A percentile compares a stretch with the other conserved stretches of the same genome.
Conservation (phyloP, 2,797 vertebrate species). For the Darevskia mixta region DNA sequence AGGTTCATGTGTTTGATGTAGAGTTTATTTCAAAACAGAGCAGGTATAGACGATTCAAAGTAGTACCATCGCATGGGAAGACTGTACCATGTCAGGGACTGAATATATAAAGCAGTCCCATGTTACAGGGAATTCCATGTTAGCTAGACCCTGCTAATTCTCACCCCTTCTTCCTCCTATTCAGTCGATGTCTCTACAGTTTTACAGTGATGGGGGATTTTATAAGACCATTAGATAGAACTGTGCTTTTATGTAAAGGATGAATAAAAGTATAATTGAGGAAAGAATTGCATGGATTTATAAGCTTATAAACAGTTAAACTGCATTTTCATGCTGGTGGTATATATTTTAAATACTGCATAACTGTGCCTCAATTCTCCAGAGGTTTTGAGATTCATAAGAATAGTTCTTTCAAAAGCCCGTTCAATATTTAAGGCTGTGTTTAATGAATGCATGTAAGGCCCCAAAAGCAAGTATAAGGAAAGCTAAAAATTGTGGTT, state of each 20-base stretch:
- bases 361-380: not conserved
- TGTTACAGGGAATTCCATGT: not conserved
- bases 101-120: not conserved
- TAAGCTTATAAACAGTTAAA: not conserved
- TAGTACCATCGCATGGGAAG: not conserved
- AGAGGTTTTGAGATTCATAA: not conserved
- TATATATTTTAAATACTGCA: not conserved
- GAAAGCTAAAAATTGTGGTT: not conserved
- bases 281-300: slow-evolving; percentile 14
- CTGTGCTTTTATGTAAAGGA: slow-evolving; percentile 34
- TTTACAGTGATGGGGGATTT: slow-evolving; percentile 9
- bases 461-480: not conserved
- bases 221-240: not conserved
- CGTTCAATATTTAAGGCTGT: not conserved
- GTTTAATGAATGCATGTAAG: not conserved
- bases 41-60: not conserved
- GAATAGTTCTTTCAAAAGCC: not conserved
- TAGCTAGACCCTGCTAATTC: not conserved
- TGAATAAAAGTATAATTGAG: slow-evolving; percentile 12
- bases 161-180: not conserved
- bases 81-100: too few relatives aligned
- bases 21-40: not conserved
- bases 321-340: not conserved
- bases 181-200: slow-evolving; percentile 29
- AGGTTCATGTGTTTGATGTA: not conserved